Percentiles rank a stretch among this genome's conserved stretches.
Conservation (phyloP, 2,888 invertebrate genomes). For the Eupithecia subumbrata region DNA sequence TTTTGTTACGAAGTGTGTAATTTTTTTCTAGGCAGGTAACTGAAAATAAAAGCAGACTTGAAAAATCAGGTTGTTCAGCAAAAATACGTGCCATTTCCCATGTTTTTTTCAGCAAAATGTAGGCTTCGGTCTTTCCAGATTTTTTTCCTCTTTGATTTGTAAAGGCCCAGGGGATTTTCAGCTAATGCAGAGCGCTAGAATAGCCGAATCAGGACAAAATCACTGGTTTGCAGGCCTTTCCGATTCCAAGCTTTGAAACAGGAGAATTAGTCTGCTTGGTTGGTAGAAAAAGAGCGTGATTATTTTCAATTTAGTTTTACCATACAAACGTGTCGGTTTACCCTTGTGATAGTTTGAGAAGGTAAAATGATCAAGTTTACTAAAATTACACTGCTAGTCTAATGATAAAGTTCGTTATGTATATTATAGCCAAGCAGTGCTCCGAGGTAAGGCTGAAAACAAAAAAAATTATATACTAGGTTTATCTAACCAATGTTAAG, state of each 20-base stretch:
- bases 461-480: too few relatives aligned
- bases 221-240: conserved; percentile 42
- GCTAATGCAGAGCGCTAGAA: conserved; percentile 56
- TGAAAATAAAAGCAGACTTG: neutral
- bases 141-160: conserved; percentile 42
- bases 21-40: neutral
- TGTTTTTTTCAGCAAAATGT: neutral
- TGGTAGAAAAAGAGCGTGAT: neutral
- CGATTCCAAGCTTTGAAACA: neutral
- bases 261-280: neutral
- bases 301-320: neutral
- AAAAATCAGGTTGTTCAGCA: neutral
- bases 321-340: neutral
- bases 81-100: neutral
- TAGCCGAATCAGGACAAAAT: conserved; percentile 54
- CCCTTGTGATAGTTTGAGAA: neutral
- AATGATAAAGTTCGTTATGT: too few relatives aligned
- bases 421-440: too few relatives aligned
- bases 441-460: too few relatives aligned
- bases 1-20: neutral
- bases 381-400: neutral
- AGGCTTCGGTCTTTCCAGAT: conserved; percentile 43
- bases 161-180: conserved; percentile 55
- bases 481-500: neutral
- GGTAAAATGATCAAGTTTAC: neutral